phyloP scores from a whole-genome alignment of 2,888 invertebrate species.

The Ametastegia equiseti region DNA sequence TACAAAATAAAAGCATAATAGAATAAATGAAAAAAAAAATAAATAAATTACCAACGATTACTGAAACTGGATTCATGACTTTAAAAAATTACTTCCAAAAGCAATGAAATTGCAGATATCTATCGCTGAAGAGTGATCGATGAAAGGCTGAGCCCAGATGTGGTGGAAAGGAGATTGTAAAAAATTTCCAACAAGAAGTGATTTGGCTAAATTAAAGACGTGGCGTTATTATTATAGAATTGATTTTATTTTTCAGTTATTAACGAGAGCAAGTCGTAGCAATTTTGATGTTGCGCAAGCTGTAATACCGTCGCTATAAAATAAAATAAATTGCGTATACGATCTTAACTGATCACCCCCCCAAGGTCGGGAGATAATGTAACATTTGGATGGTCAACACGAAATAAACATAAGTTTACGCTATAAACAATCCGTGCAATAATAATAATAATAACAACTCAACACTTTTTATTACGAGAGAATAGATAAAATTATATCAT shows the following conservation, averaged over 20 bases:
- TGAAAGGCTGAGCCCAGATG: too few relatives aligned
- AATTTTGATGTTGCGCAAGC: not conserved
- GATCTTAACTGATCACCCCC: not conserved
- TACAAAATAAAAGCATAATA: not conserved
- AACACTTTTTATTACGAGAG: too few relatives aligned
- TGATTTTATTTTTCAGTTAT: constrained; percentile 19
- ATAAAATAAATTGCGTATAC: not conserved
- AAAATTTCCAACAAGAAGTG: not conserved
- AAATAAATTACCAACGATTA: not conserved
- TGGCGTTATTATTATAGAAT: not conserved
- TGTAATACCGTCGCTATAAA: constrained; percentile 9
- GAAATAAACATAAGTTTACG: not conserved
- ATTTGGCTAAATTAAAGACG: not conserved
- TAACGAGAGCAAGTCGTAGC: not conserved
- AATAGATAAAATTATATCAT: too few relatives aligned
- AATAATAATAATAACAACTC: not conserved
- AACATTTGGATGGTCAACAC: constrained; percentile 10
- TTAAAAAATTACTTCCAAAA: not conserved
- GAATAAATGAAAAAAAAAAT: not conserved
- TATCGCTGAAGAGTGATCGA: too few relatives aligned
- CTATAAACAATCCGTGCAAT: constrained; percentile 31
- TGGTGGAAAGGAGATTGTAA: too few relatives aligned
- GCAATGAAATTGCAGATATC: too few relatives aligned
- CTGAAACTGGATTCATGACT: not conserved
- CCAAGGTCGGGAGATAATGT: constrained; percentile 11